Percentiles rank a stretch among this genome's conserved stretches.
Evolutionary conservation across 2,113 vertebrate species (phyloP).

Genomic region (Megaceryle torquata): DNA sequence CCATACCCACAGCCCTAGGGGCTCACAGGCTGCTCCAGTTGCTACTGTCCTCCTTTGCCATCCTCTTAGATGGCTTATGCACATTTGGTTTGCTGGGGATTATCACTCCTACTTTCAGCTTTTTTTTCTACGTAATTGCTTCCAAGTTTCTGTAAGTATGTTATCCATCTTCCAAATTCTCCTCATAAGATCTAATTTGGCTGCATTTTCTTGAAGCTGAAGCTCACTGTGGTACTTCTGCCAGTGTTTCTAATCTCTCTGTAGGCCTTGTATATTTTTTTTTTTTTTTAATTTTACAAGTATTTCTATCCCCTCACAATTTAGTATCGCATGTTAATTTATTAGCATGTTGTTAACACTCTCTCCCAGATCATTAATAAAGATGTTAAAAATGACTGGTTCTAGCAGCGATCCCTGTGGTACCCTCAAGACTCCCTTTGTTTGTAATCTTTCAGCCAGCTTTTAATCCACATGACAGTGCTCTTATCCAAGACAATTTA

Average conservation of each 20-base stretch:
- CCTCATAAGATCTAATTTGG: not conserved
- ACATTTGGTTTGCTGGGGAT: not conserved
- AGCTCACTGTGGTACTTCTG: not conserved
- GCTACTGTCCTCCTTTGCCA: not conserved
- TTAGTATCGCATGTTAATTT: constrained; percentile 61
- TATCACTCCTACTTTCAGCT: not conserved
- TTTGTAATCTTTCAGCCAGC: constrained; percentile 51
- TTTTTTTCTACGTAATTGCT: not conserved
- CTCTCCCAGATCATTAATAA: constrained; percentile 73
- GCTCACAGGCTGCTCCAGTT: not conserved
- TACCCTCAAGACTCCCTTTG: constrained; percentile 51
- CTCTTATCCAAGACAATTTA: constrained; percentile 47
- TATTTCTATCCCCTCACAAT: constrained; percentile 38
- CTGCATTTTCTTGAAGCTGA: not conserved
- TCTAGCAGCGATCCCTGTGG: constrained; percentile 44
- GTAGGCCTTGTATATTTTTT: not conserved
- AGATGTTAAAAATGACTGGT: constrained; percentile 71
- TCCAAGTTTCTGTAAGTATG: not conserved
- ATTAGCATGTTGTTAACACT: constrained; percentile 60
- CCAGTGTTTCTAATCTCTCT: not conserved
- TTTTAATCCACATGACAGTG: constrained; percentile 57
- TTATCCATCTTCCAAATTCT: not conserved
- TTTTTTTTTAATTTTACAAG: not conserved
- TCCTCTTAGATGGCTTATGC: not conserved
- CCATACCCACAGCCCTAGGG: not conserved